phyloP scores from a whole-genome alignment of 2,888 invertebrate species.

The Conomelus anceps region DNA sequence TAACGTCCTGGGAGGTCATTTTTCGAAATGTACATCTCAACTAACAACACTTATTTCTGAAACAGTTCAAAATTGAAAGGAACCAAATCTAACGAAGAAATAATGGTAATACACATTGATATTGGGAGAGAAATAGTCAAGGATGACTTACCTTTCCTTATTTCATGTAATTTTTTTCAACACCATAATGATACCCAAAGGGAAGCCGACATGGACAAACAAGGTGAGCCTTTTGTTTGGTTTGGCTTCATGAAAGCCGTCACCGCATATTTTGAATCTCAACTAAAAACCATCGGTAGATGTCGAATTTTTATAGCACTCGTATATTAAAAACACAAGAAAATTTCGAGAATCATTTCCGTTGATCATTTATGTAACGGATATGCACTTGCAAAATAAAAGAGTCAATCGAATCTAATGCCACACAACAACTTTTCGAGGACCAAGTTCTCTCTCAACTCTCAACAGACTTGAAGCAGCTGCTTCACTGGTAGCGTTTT shows the following conservation, averaged over 20 bases:
- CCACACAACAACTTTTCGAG: conserved; percentile 24
- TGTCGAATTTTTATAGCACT: neutral
- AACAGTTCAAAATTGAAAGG: neutral
- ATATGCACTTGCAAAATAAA: neutral
- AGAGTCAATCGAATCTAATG: conserved; percentile 7
- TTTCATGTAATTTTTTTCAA: conserved; percentile 14
- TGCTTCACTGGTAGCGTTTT: conserved; percentile 23
- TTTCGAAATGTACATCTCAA: neutral
- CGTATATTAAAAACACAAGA: neutral
- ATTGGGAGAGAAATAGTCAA: neutral
- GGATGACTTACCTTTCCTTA: neutral
- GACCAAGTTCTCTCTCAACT: conserved; percentile 18
- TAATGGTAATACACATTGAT: neutral
- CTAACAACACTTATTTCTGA: neutral
- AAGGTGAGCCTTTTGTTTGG: conserved; percentile 33
- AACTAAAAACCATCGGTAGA: neutral
- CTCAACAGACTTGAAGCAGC: conserved; percentile 22
- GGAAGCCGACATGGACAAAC: conserved; percentile 26
- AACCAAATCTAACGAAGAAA: too few species aligned
- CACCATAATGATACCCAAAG: conserved; percentile 24
- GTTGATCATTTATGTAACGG: neutral
- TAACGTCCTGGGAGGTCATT: neutral
- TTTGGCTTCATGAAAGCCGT: conserved; percentile 32
- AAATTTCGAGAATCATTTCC: neutral
- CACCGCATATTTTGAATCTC: conserved; percentile 26